A percentile compares a stretch with the other conserved stretches of the same genome.
Conservation (phyloP, 2,113 vertebrate species). For the Rousettus leschenaultii region DNA sequence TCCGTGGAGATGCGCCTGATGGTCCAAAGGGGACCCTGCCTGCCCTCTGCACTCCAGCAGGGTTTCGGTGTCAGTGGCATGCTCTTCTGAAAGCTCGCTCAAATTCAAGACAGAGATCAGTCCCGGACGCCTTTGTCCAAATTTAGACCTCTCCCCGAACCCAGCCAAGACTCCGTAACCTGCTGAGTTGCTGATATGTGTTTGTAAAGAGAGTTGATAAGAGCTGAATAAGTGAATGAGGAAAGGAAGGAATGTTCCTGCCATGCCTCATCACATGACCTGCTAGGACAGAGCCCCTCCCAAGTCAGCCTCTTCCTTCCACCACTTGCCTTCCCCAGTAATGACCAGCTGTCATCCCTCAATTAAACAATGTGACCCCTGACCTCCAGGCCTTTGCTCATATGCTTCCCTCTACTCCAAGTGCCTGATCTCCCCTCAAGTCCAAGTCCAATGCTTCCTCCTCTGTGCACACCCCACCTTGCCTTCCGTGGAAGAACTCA, state of each 20-base stretch:
- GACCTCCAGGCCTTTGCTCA: not conserved
- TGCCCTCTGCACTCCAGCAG: conserved; percentile 43
- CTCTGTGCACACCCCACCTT: not conserved
- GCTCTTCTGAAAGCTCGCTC: not conserved
- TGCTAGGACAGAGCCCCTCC: not conserved
- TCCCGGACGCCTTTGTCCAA: not conserved
- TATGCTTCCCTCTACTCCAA: not conserved
- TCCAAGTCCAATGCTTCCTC: not conserved
- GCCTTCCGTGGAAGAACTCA: not conserved
- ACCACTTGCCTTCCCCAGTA: not conserved
- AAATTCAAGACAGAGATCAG: not conserved
- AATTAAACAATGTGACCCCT: not conserved
- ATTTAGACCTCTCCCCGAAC: not conserved
- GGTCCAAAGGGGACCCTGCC: conserved; percentile 47
- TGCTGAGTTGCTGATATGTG: not conserved
- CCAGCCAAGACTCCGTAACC: not conserved
- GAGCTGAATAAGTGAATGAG: not conserved
- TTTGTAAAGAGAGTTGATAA: not conserved
- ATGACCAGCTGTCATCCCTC: not conserved
- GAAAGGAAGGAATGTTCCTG: not conserved
- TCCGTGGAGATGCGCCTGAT: conserved; percentile 55
- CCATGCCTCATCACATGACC: not conserved
- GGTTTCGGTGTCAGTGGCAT: conserved; percentile 30
- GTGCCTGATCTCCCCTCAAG: not conserved
- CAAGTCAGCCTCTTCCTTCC: not conserved